Evolutionary conservation across 2,888 invertebrate species (phyloP), one percentile per base, ranked within the genome.

Genomic region (Diaperis boleti): DNA sequence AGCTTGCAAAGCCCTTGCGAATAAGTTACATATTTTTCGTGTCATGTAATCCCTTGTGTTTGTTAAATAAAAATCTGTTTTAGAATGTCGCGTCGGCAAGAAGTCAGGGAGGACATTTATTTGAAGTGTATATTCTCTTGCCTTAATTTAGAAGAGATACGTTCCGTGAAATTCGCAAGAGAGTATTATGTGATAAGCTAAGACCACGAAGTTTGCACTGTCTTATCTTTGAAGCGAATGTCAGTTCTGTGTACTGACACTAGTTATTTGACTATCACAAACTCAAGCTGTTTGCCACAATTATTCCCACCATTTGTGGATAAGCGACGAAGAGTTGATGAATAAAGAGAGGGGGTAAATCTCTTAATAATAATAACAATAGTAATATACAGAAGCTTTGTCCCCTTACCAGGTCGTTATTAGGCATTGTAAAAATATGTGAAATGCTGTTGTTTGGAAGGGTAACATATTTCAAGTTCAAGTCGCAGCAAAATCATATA

Each of bases 211-310:
- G 73, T 74, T 75, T 70, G 71, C 68, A 70, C 71, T 73, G 71
- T 73, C 71, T 75, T 74, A 75, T 75, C 74, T 71, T 66, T 68
- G 65, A 68, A 70, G 67, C 45, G 67, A 74, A 72, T 71, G 71
- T 72, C 74, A 72, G 72, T 74, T 73, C 66, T 69, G 67, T 72
- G 67, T 72, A 71, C 71, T 74, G 73, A 73, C 74, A 72, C 68
- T 69, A 71, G 74, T 72, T 74, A 74, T 73, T 74, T 70, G 72
- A 68, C 74, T 74, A 73, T 75, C 74, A 72, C 70, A 69, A 72
- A 70, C 72, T 70, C 68, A 66, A 70, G 68, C 69, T 71, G 70
- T 69, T 66, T 67, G 71, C 72, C 74, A 66, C 72, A 73, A 72
- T 64, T 59, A 54, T 60, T 60, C 55, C 49, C 59, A 14, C 63